These are phyloP conservation scores for Paramormyrops kingsleyae DNA, from an alignment of 2,113 vertebrate species.

Conservation along the genomic window DNA sequence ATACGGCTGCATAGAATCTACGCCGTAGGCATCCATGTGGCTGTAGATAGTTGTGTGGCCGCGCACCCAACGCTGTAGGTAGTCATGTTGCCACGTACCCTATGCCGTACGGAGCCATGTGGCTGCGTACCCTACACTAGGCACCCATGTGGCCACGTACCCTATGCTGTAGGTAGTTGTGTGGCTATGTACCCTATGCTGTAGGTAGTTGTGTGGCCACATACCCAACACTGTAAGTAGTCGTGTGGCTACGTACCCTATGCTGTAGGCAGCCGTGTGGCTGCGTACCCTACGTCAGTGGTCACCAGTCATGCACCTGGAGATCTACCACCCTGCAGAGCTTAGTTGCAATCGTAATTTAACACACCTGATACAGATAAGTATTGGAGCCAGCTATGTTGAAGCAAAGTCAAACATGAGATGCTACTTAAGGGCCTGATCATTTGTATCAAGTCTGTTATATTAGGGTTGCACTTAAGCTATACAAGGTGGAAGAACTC, in stretches of 20 bases:
- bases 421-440: too few relatives aligned
- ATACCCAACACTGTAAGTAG: neutral
- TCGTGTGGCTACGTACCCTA: rapidly evolving
- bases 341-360: too few relatives aligned
- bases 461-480: too few relatives aligned
- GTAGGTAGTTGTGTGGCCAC: neutral
- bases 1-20: neutral
- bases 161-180: neutral
- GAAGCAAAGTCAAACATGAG: too few relatives aligned
- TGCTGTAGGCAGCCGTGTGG: neutral
- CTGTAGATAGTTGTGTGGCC: neutral
- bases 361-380: too few relatives aligned
- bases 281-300: neutral
- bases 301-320: too few relatives aligned
- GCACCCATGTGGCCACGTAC: too few relatives aligned
- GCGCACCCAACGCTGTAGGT: neutral
- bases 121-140: neutral
- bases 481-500: too few relatives aligned
- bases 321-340: too few relatives aligned
- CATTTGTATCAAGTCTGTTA: too few relatives aligned
- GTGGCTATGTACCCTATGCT: rapidly evolving
- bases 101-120: too few relatives aligned
- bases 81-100: neutral
- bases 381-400: too few relatives aligned
- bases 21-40: rapidly evolving